phyloP scores from a whole-genome alignment of 2,888 invertebrate species.

The Mimumesa dahlbomi region DNA sequence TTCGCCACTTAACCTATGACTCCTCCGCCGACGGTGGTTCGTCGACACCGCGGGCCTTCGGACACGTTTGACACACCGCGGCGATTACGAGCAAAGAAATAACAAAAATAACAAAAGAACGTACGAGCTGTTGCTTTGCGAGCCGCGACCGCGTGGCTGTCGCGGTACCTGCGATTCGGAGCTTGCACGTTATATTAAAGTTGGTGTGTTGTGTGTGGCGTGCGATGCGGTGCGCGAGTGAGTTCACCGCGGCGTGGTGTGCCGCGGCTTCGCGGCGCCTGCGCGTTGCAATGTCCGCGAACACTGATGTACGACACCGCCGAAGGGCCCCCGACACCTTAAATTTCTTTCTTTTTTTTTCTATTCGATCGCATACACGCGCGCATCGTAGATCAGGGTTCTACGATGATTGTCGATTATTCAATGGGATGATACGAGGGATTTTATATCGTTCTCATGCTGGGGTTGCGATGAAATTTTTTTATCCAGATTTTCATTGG shows the following conservation, averaged over 20 bases:
- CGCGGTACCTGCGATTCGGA: conserved; percentile 67
- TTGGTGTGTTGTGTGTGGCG: conserved; percentile 78
- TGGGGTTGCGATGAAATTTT: too few relatives aligned
- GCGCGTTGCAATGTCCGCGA: conserved; percentile 62
- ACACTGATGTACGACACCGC: neutral
- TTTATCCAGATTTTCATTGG: too few relatives aligned
- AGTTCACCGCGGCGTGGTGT: conserved; percentile 77
- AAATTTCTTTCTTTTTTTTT: neutral
- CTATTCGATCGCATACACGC: neutral
- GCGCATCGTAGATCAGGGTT: too few relatives aligned
- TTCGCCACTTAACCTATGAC: too few relatives aligned
- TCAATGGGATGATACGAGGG: too few relatives aligned
- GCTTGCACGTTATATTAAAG: conserved; percentile 58
- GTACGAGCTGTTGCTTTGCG: conserved; percentile 43
- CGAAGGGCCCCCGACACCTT: neutral
- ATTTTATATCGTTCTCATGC: too few relatives aligned
- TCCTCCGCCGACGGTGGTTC: too few relatives aligned
- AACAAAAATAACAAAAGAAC: too few relatives aligned
- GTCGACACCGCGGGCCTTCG: too few relatives aligned
- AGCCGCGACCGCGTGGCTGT: conserved; percentile 70
- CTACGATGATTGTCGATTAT: too few relatives aligned
- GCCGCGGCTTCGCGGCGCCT: conserved; percentile 77
- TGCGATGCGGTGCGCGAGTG: conserved; percentile 80
- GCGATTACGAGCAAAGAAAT: too few relatives aligned
- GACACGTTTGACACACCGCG: too few relatives aligned